Base-by-base conservation (phyloP, 2,888 invertebrate genomes). In the Folsomia manolachei region DNA sequence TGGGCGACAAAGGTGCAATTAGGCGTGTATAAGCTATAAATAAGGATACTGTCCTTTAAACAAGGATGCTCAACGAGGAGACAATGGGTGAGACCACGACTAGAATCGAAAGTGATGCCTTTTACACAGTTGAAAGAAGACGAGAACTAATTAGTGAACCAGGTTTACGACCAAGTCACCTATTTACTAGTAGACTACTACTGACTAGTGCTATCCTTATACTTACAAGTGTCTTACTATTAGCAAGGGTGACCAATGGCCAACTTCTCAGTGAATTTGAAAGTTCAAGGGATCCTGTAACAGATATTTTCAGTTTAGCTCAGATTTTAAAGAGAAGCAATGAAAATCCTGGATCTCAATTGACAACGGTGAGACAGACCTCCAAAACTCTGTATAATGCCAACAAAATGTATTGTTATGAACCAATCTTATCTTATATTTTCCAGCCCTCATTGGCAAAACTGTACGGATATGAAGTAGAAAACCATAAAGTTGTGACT, bases 381-480 rank as follows among this genome's bases (percentile, higher is more conserved):
- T 39, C 4, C 39, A 39, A 39, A 39, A 39, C 39, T 9, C 39
- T 56, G 11, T n/a, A 11, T 51, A 11, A 51, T 51, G 51, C 51
- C 9, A 11, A 51, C 51, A n/a, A n/a, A n/a, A n/a, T 51, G 18
- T 51, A 18, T 51, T 11, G 9, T 18, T 51, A 51, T 51, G 18
- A 11, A 51, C 18, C 9, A 11, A 51, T 51, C 51, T 51, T 51
- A 18, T 51, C 18, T 51, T 18, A 51, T 51, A 51, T 14, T n/a
- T 56, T 56, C 19, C 52, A 70, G 83, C 81, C 82, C 2, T 83
- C 84, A 76, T 76, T 86, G 52, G 84, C 84, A 19, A 79, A 77
- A 11, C 84, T 84, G 74, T 84, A 85, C 76, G 86, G 86, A 18
- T 87, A 86, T 81, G 83, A 85, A 18, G 81, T 83, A 26, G 86